phyloP scores from a whole-genome alignment of 1,140 invertebrate species.

The Samia ricini region DNA sequence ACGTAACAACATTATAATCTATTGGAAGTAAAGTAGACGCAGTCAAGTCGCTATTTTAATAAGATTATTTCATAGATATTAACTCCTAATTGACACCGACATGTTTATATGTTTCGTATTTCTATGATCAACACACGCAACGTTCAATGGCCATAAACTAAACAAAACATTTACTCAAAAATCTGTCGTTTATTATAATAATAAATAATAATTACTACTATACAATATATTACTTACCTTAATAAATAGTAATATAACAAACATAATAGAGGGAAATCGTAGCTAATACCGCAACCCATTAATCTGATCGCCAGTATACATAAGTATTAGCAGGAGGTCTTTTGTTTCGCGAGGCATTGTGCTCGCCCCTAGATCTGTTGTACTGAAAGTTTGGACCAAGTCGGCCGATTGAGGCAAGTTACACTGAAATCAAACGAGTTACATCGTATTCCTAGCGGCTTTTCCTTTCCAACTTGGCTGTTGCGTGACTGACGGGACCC shows the following conservation, averaged over 20 bases:
- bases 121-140: no score
- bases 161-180: no score
- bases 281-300: constrained; percentile 18
- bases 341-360: constrained; percentile 61
- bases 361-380: constrained; percentile 40
- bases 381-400: constrained; percentile 49
- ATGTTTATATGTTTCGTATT: no score
- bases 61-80: no score
- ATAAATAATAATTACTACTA: no score
- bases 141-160: no score
- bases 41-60: no score
- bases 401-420: constrained; percentile 58
- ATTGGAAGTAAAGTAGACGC: no score
- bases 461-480: constrained; percentile 51
- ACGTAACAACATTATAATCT: no score
- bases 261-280: neutral
- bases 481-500: constrained; percentile 58
- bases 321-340: constrained; percentile 42
- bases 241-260: neutral
- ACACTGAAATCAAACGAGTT: constrained; percentile 57
- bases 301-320: constrained; percentile 21
- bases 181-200: no score
- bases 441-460: constrained; percentile 56
- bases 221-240: no score
- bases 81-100: no score